Base-by-base conservation (phyloP, 2,888 invertebrate species). In the Drepanosiphum platanoidis region DNA sequence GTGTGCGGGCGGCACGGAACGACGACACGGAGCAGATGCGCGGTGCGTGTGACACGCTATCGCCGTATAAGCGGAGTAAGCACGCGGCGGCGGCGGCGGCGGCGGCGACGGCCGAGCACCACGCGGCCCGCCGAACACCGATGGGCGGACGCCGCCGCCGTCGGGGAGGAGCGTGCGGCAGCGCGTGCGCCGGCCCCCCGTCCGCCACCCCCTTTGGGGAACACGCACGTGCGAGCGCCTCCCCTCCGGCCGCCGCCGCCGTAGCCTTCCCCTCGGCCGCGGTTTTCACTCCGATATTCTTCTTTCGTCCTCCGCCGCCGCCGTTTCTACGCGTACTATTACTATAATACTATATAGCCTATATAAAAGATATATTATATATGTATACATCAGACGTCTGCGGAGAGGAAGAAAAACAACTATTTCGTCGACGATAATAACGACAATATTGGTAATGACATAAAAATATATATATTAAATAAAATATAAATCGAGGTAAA, bases 101-200 rank as follows among this genome's bases (percentile, higher is more conserved):
- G 64, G 64, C 64, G 66, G 68, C 68, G 68, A 46, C n/a, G 32
- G 34, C 30, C 46, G 18, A 42, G 42, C 58, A 64, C 64, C 64
- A 46, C 46, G n/a, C 39, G 22, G 32, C 27, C 8, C 15, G 8
- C 36, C 52, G 34, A 32, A 39, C 61, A 58, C 58, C 70, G 79
- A 61, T 80, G 80, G 80, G 80, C 80, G 80, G 80, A 80, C 70
- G 39, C 36, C 46, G 30, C 22, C 80, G 70, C 27, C 52, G 36
- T 27, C 68, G 58, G 79, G 80, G 80, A 80, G 80, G 80, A 80
- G 80, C 80, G 70, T 58, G 22, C 42, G 70, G 52, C 7, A 13
- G 64, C 82, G 83, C 72, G 34, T 75, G 72, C 72, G 82, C 80
- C 80, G 80, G 70, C 80, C 80, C 70, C 80, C 42, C 46, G n/a